Evolutionary conservation across 2,797 vertebrate species (phyloP).

Genomic region (Nannoperca obscura): DNA sequence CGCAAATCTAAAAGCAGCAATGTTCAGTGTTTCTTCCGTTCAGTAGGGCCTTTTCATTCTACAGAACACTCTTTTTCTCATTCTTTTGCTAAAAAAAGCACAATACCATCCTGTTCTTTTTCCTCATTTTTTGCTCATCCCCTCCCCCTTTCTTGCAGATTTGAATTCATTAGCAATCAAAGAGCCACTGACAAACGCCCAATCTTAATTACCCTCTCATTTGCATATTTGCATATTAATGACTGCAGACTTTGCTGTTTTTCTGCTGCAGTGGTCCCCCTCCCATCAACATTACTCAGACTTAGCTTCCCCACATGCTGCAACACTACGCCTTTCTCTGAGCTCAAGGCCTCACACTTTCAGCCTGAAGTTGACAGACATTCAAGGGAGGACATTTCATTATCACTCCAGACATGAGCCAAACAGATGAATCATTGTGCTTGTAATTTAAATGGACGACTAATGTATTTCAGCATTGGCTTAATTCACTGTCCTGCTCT

Average conservation of each 20-base stretch:
- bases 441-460: slow-evolving; percentile 18
- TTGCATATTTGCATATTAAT: slow-evolving; percentile 99
- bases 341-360: slow-evolving; percentile 47
- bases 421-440: slow-evolving; percentile 39
- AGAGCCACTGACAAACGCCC: slow-evolving; percentile 88
- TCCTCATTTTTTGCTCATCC: slow-evolving; percentile 74
- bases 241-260: slow-evolving; percentile 89
- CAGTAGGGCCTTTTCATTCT: slow-evolving; percentile 12
- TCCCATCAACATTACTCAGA: slow-evolving; percentile 65
- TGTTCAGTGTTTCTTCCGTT: slow-evolving; percentile 21
- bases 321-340: slow-evolving; percentile 58
- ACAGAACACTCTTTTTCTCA: slow-evolving; percentile 15
- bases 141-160: slow-evolving; percentile 86
- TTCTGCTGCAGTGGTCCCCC: slow-evolving; percentile 83
- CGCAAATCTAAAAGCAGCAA: not conserved
- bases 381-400: slow-evolving; percentile 48
- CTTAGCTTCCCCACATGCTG: slow-evolving; percentile 48
- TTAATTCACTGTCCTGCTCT: not conserved
- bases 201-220: slow-evolving; percentile 93
- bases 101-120: slow-evolving; percentile 70
- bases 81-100: slow-evolving; percentile 53
- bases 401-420: slow-evolving; percentile 25
- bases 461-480: not conserved
- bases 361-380: slow-evolving; percentile 54
- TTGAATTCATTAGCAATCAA: slow-evolving; percentile 92